These are phyloP conservation scores for Crypturellus undulatus DNA, from an alignment of 2,113 vertebrate genomes.

Conservation along the genomic window DNA sequence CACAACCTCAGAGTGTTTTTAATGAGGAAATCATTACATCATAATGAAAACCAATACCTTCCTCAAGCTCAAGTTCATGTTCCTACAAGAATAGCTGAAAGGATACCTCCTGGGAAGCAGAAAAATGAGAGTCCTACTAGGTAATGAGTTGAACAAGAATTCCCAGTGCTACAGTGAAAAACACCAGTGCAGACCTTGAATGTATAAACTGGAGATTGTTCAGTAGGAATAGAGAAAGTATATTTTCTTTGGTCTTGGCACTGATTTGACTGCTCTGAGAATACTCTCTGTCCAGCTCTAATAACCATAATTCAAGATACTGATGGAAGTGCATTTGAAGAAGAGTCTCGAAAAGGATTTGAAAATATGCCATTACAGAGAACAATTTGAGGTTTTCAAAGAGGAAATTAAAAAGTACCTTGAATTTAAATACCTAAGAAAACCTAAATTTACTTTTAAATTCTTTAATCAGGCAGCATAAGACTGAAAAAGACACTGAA, in stretches of 20 bases:
- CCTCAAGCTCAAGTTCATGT: background rate
- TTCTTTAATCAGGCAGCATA: background rate
- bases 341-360: background rate
- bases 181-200: background rate
- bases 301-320: background rate
- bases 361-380: background rate
- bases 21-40: constrained; percentile 50
- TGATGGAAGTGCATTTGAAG: background rate
- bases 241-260: background rate
- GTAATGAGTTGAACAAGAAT: background rate
- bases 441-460: background rate
- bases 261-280: background rate
- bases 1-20: constrained; percentile 34
- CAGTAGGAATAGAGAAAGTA: background rate
- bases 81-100: background rate
- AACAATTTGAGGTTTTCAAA: background rate
- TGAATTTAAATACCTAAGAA: background rate
- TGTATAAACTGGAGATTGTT: background rate
- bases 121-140: constrained; percentile 18
- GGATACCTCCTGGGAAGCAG: background rate
- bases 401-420: background rate
- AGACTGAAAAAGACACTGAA: background rate
- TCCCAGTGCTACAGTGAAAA: background rate
- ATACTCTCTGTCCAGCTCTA: background rate
- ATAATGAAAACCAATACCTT: constrained; percentile 33